Evolutionary conservation across 2,113 vertebrate species (phyloP).

Genomic region (Antechinus flavipes): DNA sequence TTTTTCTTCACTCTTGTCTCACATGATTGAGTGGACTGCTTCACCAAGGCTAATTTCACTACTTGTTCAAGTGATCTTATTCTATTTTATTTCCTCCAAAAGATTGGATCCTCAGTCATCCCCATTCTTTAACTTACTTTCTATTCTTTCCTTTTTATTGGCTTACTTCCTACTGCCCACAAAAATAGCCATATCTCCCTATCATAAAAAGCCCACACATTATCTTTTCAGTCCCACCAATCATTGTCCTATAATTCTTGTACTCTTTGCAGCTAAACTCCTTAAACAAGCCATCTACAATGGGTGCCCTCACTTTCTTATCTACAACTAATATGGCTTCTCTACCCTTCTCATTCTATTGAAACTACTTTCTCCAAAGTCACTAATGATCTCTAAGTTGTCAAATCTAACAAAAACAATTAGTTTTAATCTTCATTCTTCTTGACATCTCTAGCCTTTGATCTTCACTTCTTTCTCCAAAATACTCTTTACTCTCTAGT

Average conservation of each 20-base stretch:
- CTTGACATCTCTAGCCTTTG: not conserved
- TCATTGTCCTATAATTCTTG: not conserved
- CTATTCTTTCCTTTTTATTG: not conserved
- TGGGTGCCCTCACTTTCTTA: not conserved
- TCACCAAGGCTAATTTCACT: not conserved
- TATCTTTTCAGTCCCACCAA: not conserved
- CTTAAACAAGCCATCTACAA: not conserved
- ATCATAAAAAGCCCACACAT: not conserved
- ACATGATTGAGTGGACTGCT: not conserved
- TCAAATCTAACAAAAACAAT: not conserved
- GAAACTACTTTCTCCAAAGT: not conserved
- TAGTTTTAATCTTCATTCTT: not conserved
- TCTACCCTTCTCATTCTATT: not conserved
- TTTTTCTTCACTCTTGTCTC: not conserved
- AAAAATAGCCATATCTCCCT: not conserved
- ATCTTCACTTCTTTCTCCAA: not conserved
- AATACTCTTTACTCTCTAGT: not conserved
- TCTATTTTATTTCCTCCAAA: not conserved
- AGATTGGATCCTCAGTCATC: not conserved
- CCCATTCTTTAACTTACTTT: not conserved
- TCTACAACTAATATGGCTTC: not conserved
- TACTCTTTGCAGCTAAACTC: not conserved
- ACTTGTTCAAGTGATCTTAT: not conserved
- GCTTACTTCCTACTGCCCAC: not conserved
- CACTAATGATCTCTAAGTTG: not conserved